Evolutionary conservation across 2,888 invertebrate species (phyloP).

Genomic region (Sarcophaga caerulescens): DNA sequence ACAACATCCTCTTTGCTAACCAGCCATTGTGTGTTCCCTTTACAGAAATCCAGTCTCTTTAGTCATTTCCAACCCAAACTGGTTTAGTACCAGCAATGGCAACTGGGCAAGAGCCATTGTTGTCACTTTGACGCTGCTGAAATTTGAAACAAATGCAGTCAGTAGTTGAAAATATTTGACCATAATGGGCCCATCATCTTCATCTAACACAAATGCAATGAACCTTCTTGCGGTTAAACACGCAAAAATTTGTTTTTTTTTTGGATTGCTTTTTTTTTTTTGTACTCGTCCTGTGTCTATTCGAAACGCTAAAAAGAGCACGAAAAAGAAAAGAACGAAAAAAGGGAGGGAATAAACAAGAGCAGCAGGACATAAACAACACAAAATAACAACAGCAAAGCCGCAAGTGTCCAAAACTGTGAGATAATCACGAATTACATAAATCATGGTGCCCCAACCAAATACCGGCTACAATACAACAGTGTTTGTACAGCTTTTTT

Average conservation of each 20-base stretch:
- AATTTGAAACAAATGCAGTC: slow-evolving; percentile 59
- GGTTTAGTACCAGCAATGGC: no score
- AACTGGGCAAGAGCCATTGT: no score
- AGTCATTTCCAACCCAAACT: no score
- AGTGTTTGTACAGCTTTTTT: background rate
- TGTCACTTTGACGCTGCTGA: slow-evolving; percentile 35
- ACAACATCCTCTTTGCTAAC: slow-evolving; percentile 15
- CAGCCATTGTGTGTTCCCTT: background rate
- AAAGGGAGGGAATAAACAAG: background rate
- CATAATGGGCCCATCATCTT: slow-evolving; percentile 47
- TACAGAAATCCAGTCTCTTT: background rate
- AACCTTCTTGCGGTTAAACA: slow-evolving; percentile 63
- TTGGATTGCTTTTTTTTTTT: background rate
- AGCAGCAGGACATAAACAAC: slow-evolving; percentile 14
- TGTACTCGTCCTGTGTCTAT: no score
- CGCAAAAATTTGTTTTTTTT: slow-evolving; percentile 36
- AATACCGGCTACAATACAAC: background rate
- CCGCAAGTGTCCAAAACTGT: slow-evolving; percentile 64
- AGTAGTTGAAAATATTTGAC: slow-evolving; percentile 38
- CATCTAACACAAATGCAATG: slow-evolving; percentile 46
- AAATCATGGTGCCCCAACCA: slow-evolving; percentile 55
- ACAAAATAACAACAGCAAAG: slow-evolving; percentile 40
- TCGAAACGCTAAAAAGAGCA: background rate
- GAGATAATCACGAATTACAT: slow-evolving; percentile 68
- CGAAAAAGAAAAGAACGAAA: background rate